Base-by-base conservation (phyloP, 2,113 vertebrate genomes). In the Lasiurus cinereus region DNA sequence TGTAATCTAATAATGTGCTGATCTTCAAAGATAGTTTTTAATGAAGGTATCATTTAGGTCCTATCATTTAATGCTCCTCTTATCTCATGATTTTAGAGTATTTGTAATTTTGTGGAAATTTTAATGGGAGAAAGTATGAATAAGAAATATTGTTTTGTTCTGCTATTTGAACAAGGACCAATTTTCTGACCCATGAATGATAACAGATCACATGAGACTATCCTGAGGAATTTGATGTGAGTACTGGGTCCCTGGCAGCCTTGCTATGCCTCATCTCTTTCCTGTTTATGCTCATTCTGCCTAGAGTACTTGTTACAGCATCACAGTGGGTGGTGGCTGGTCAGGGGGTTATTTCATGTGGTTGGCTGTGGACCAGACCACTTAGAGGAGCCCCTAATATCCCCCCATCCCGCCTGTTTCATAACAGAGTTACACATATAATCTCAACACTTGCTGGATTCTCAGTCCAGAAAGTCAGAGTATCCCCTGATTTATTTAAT, bases 251-350 rank as follows among this genome's bases (percentile, higher is more conserved):
- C 4, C 1, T 14, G 29, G 46, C 7, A 19, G 24, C 56, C 31
- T 8, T 36, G 8, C 66, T 46, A 6, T 2, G 10, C 22, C 8
- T 5, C 1, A 0, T 29, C 3, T 10, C 5, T 10, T 0, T 24
- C 4, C 18, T n/a, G n/a, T 3, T 5, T 8, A 7, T 16, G 2
- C 10, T 0, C 8, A 0, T 1, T 15, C 16, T 2, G 2, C 11
- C 7, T 11, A 7, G 52, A 36, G 19, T 7, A 10, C 18, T 36
- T 22, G 10, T 21, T 14, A 5, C 0, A 18, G 7, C 24, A 6
- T 15, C 78, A 18, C 5, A 5, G 0, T 16, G 24, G 4, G 10
- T 6, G 0, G 21, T 11, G 64, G 21, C 4, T 6, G 1, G 5
- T 4, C 69, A 6, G 31, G 16, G 12, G 33, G 5, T 4, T 12